A percentile compares a stretch with the other conserved stretches of the same genome.
Conservation (phyloP, 2,113 vertebrate species). For the Thinocorus orbignyianus region DNA sequence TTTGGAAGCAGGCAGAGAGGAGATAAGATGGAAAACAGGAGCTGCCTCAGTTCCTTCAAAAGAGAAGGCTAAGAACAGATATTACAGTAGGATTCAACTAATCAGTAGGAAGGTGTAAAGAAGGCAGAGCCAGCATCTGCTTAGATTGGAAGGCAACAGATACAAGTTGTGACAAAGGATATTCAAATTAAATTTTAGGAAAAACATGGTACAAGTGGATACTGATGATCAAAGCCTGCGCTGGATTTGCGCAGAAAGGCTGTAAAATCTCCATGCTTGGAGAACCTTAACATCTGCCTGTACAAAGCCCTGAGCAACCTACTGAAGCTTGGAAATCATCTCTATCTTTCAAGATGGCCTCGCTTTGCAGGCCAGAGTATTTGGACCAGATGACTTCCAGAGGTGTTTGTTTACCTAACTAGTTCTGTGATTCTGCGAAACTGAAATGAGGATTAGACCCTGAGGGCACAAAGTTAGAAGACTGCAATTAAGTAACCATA, state of each 20-base stretch:
- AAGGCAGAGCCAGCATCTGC: background rate
- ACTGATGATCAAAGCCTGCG: background rate
- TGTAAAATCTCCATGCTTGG: background rate
- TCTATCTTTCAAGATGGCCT: background rate
- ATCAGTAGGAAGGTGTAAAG: background rate
- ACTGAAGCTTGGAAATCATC: background rate
- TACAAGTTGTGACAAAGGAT: background rate
- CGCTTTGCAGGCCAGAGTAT: background rate
- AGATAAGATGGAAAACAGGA: background rate
- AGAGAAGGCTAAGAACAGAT: background rate
- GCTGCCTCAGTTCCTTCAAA: background rate
- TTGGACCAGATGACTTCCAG: background rate
- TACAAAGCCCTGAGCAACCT: background rate
- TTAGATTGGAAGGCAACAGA: background rate
- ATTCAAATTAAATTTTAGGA: background rate
- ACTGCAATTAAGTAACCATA: background rate
- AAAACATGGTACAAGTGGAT: background rate
- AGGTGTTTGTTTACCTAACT: background rate
- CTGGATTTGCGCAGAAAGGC: rapidly evolving
- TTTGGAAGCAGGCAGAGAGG: background rate
- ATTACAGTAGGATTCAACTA: background rate
- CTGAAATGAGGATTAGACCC: background rate
- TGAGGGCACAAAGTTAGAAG: background rate
- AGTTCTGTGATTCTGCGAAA: background rate
- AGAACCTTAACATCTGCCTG: background rate